phyloP scores from a whole-genome alignment of 2,113 vertebrate species.

The Pungitius pungitius region DNA sequence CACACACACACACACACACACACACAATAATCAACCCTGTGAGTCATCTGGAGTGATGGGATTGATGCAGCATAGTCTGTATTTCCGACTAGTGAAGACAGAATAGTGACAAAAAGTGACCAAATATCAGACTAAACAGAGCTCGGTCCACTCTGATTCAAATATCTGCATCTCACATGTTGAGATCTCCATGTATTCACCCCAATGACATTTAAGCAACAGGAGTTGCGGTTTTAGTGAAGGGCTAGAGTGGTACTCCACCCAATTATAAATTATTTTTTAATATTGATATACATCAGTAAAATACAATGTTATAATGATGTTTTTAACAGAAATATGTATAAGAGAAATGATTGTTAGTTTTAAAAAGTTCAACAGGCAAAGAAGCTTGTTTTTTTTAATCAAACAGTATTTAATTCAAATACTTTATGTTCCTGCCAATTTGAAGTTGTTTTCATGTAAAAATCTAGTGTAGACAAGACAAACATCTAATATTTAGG shows the following conservation, averaged over 20 bases:
- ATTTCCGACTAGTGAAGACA: conserved; percentile 8
- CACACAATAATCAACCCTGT: conserved; percentile 32
- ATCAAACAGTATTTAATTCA: neutral
- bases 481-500: too few relatives aligned
- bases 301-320: neutral
- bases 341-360: too few relatives aligned
- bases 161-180: neutral
- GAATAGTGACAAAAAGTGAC: neutral
- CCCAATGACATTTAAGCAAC: neutral
- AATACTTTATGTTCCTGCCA: neutral
- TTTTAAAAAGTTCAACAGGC: too few relatives aligned
- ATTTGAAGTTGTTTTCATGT: neutral
- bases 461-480: neutral
- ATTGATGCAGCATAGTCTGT: conserved; percentile 18
- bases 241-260: neutral
- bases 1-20: neutral
- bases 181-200: neutral
- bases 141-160: conserved; percentile 18
- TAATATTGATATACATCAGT: too few relatives aligned
- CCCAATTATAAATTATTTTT: neutral
- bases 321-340: too few relatives aligned
- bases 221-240: neutral
- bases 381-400: neutral
- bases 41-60: conserved; percentile 36
- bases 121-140: conserved; percentile 5